Base-by-base conservation (phyloP, 2,888 invertebrate species). In the Megamerina dolium region DNA sequence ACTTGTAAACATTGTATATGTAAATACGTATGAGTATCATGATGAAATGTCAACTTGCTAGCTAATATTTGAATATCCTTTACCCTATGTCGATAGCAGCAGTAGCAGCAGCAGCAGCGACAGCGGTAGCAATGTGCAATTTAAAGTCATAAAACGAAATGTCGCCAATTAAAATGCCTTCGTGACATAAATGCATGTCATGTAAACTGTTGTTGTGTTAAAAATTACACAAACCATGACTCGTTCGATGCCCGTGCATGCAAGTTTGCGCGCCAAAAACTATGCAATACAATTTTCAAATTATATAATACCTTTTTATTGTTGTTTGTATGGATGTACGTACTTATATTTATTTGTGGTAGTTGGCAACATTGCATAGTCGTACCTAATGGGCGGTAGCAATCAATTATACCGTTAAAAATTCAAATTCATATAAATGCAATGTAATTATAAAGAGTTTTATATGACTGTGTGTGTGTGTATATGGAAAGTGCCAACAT, bases 141-240 rank as follows among this genome's bases (percentile, higher is more conserved):
- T 61, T 64, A 64, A 63, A 61, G 61, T 62, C 66, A 63, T 63
- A 64, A 65, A 65, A 63, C 58, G 64, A 60, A 65, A 64, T 64
- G 64, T 61, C 66, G 64, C 61, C 66, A 63, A 64, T 65, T 66
- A 65, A 64, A 65, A 64, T 64, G 54, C 56, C 63, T 54, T 54
- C 64, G 65, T 65, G 65, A 63, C 64, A 62, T 64, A 64, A 66
- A 63, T 61, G 59, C 63, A 64, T 64, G 64, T 64, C 62, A 60
- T 62, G 63, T 58, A 44, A 17, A 27, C 19, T 14, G 20, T 23
- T 31, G 21, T 20, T 50, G 45, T 45, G 49, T 50, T 43, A 45
- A 50, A n/a, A 50, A 47, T 45, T 43, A 45, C 41, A 41, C 43
- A 46, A 43, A 50, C 34, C 23, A 10, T 8, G 23, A 23, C 6